Evolutionary conservation across 1,140 invertebrate genomes (phyloP), one percentile per base, ranked within the genome.

Genomic region (Argopecten irradians): DNA sequence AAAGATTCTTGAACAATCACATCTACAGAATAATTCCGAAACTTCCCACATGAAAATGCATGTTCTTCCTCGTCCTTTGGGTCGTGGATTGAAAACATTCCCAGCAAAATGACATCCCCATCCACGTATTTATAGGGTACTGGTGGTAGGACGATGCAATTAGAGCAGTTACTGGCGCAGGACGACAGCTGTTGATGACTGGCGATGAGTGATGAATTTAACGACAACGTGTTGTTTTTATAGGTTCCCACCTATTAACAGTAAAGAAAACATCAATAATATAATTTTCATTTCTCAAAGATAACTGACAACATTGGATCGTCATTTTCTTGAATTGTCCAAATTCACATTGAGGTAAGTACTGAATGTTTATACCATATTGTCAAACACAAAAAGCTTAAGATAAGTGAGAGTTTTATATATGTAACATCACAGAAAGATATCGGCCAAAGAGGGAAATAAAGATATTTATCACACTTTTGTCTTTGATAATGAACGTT

Each of bases 31-130:
- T 90, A 82, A 82, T 86, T 91, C 84, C 93, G 83, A 46, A 93
- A 92, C 0, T 88, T 39, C 2, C 90, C 91, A 85, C 94, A 94
- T 22, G 82, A 46, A 82, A 93, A 93, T 13, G 91, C 88, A 71
- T 92, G 85, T 0, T 43, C 46, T 16, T 92, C 89, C n/a, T n/a
- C 0, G 89, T 87, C 41, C 16, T 36, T 41, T 1, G 43, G 33
- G 13, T 91, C 89, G 86, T 94, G 94, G 22, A 93, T 55, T 11
- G 93, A 92, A 86, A 94, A 93, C n/a, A 94, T 90, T 19, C 94
- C 94, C 0, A 94, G n/a, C 39, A 92, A 92, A 0, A 91, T 90
- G 22, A 92, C 87, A 34, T 85, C 82, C 0, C 93, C 94, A 83
- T 90, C 86, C n/a, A 93, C 19, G 82, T 90, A 91, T n/a, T 89